These are phyloP conservation scores for Pristionchus entomophagus DNA, from an alignment of 2,888 invertebrate genomes.

Conservation along the genomic window DNA sequence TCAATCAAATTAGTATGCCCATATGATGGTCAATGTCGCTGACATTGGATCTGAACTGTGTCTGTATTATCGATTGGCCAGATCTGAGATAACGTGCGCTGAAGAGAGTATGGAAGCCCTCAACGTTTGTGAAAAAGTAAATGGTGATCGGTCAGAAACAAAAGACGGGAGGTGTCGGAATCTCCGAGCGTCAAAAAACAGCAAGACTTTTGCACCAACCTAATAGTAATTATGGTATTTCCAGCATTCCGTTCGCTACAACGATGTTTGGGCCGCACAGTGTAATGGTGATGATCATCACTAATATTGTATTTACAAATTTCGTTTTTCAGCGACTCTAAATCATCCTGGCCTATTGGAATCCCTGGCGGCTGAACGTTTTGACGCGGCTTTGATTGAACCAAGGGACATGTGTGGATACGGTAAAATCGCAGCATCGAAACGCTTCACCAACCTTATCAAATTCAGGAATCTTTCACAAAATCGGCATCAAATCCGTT, in stretches of 20 bases:
- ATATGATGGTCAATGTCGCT: too few relatives aligned
- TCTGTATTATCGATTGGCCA: too few relatives aligned
- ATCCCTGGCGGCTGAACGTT: not conserved
- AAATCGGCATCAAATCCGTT: not conserved
- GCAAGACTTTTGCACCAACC: too few relatives aligned
- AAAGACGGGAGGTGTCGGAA: too few relatives aligned
- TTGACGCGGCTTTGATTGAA: slow-evolving; percentile 6
- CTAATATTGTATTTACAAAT: not conserved
- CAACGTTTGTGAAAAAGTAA: too few relatives aligned
- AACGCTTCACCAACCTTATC: not conserved
- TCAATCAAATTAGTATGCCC: too few relatives aligned
- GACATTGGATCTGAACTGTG: too few relatives aligned
- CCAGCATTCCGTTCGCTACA: not conserved
- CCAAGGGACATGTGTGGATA: slow-evolving; percentile 42
- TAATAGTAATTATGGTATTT: too few relatives aligned
- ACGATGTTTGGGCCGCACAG: not conserved
- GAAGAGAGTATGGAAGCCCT: too few relatives aligned
- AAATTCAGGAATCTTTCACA: not conserved
- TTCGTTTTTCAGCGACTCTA: not conserved
- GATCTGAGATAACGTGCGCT: too few relatives aligned
- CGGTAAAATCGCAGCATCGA: not conserved
- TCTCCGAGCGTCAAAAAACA: too few relatives aligned
- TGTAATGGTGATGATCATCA: not conserved
- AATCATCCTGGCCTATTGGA: slow-evolving; percentile 39
- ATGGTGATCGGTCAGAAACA: too few relatives aligned